Conservation (phyloP, 2,797 vertebrate genomes). For the Acipenser ruthenus region DNA sequence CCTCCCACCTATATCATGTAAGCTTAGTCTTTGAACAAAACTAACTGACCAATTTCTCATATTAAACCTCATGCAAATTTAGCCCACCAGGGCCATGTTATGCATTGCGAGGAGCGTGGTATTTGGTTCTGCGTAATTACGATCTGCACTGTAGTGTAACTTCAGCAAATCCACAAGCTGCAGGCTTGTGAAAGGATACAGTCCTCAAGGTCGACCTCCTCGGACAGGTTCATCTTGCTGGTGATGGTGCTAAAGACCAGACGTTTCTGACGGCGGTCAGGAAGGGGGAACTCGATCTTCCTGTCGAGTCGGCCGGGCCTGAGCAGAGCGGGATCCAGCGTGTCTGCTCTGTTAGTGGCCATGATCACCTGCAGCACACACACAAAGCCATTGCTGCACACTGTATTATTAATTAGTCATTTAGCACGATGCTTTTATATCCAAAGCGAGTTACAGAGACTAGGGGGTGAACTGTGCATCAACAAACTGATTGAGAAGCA, state of each 20-base stretch:
- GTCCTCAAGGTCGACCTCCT: slow-evolving; percentile 90
- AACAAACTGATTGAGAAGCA: background rate
- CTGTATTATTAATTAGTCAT: background rate
- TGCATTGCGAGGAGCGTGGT: no score
- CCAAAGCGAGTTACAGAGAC: background rate
- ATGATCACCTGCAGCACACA: slow-evolving; percentile 73
- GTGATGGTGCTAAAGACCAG: slow-evolving; percentile 91
- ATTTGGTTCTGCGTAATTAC: no score
- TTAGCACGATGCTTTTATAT: background rate
- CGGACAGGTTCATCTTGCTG: slow-evolving; percentile 92
- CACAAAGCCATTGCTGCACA: background rate
- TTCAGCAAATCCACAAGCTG: no score
- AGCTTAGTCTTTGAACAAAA: no score
- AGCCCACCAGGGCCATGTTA: no score
- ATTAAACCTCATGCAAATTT: no score
- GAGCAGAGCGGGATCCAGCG: slow-evolving; percentile 82
- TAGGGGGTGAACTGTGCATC: background rate
- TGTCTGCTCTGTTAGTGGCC: slow-evolving; percentile 91
- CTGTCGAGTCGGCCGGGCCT: slow-evolving; percentile 84
- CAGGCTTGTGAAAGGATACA: slow-evolving; percentile 76
- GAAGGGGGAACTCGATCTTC: slow-evolving; percentile 89
- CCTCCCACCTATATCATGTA: no score
- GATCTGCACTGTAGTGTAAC: no score
- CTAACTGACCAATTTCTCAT: no score
- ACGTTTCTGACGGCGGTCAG: slow-evolving; percentile 85